Evolutionary conservation across 2,888 invertebrate species (phyloP).

Genomic region (Gastrophysa polygoni): DNA sequence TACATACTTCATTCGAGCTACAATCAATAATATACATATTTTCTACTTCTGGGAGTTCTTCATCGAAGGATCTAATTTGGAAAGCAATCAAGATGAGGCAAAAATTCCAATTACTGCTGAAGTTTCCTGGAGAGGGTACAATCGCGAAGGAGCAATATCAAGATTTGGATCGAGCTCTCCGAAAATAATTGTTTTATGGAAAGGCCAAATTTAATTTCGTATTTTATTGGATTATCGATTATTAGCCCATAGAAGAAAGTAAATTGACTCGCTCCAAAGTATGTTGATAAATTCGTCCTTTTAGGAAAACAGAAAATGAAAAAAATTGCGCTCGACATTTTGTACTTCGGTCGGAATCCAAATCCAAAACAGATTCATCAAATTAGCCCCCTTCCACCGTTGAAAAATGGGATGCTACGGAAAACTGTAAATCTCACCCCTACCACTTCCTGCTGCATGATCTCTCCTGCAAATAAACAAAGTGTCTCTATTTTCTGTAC

Average conservation of each 20-base stretch:
- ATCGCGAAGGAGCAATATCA: background rate
- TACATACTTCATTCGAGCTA: no score
- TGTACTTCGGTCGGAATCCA: background rate
- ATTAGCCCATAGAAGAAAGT: constrained; percentile 3
- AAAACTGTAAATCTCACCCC: constrained; percentile 50
- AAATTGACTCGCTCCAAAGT: background rate
- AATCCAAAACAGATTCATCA: no score
- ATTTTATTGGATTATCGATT: background rate
- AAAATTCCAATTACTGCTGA: background rate
- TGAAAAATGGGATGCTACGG: constrained; percentile 50
- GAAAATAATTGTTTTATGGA: background rate
- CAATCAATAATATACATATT: no score
- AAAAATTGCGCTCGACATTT: background rate
- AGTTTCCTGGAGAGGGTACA: background rate
- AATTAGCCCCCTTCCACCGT: constrained; percentile 52
- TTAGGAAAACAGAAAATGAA: background rate
- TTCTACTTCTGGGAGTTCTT: background rate
- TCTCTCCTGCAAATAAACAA: constrained; percentile 21
- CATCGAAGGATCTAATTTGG: background rate
- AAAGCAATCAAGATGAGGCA: background rate
- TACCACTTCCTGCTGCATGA: constrained; percentile 36
- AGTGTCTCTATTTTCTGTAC: constrained; percentile 13
- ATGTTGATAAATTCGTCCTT: background rate
- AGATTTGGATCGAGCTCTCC: background rate
- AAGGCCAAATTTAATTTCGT: constrained; percentile 6